Evolutionary conservation across 2,797 vertebrate genomes (phyloP).

Genomic region (Chelon labrosus): DNA sequence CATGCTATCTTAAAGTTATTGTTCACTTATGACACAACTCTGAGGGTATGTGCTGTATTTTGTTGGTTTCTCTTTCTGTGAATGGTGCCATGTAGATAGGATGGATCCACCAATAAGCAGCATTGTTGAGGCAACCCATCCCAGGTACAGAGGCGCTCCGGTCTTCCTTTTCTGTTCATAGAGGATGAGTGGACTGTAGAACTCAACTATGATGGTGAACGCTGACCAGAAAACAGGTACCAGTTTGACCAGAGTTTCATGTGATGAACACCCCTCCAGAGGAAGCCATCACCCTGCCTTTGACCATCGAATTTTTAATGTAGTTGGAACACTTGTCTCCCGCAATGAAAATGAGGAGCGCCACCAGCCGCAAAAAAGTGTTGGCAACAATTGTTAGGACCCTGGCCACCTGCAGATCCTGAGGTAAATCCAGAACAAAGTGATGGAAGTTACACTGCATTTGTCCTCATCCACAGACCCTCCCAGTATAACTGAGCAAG

Average conservation of each 20-base stretch:
- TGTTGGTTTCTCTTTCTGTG: conserved; percentile 83
- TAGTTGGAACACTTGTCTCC: conserved; percentile 96
- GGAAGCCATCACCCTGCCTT: no score
- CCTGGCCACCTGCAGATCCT: conserved; percentile 92
- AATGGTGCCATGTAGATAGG: conserved; percentile 93
- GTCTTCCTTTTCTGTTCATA: conserved; percentile 91
- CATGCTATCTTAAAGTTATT: no score
- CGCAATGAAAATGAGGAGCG: conserved; percentile 81
- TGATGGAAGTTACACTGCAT: conserved; percentile 94
- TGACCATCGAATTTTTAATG: no score
- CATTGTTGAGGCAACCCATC: conserved; percentile 90
- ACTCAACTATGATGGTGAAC: no score
- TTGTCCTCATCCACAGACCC: conserved; percentile 92
- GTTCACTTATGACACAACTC: conserved; percentile 60
- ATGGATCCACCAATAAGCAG: conserved; percentile 89
- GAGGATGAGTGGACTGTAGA: conserved; percentile 64
- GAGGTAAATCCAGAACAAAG: conserved; percentile 88
- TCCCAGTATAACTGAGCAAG: conserved; percentile 93
- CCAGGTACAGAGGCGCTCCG: conserved; percentile 90
- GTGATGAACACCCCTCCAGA: no score
- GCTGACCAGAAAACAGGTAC: no score
- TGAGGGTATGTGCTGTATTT: conserved; percentile 69
- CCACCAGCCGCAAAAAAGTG: conserved; percentile 83
- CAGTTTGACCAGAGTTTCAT: no score
- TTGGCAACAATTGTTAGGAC: conserved; percentile 82